These are phyloP conservation scores for Ammodytes marinus DNA, from an alignment of 2,113 vertebrate genomes.

Conservation along the genomic window DNA sequence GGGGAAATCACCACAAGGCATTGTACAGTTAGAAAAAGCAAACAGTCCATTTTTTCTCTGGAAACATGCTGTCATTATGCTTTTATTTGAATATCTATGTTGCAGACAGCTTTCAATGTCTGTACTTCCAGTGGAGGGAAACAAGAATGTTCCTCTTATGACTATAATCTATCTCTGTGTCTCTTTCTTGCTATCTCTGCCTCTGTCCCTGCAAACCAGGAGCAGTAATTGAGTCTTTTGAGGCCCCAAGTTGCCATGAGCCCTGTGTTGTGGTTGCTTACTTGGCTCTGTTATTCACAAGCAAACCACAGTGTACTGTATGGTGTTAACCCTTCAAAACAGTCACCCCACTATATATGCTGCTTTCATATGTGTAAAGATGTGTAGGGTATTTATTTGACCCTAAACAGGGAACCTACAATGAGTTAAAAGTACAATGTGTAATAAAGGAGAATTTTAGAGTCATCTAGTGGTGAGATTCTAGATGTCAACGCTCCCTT, in stretches of 20 bases:
- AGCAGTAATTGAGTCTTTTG: conserved; percentile 83
- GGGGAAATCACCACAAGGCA: conserved; percentile 37
- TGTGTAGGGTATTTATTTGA: no score
- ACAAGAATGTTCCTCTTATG: conserved; percentile 47
- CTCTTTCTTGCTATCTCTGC: conserved; percentile 32
- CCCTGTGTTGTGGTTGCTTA: conserved; percentile 74
- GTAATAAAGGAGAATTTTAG: no score
- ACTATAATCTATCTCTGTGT: conserved; percentile 52
- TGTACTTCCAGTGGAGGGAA: conserved; percentile 56
- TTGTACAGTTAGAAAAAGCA: conserved; percentile 33
- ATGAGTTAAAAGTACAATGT: no score
- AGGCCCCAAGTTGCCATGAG: conserved; percentile 80
- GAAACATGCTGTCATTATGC: conserved; percentile 30
- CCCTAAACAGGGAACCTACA: no score
- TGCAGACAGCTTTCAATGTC: conserved; percentile 32
- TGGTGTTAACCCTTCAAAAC: no score
- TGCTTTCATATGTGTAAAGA: no score
- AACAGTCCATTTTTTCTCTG: conserved; percentile 28
- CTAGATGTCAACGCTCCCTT: no score
- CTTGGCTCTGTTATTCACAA: conserved; percentile 80
- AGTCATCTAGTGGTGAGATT: no score
- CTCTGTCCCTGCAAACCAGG: conserved; percentile 59
- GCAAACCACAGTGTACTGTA: conserved; percentile 46
- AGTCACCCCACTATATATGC: no score
- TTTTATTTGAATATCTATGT: conserved; percentile 47